Percentiles rank a stretch among this genome's conserved stretches.
These are phyloP conservation scores for Hybos culiciformis DNA, from an alignment of 2,888 invertebrate species.

Conservation along the genomic window DNA sequence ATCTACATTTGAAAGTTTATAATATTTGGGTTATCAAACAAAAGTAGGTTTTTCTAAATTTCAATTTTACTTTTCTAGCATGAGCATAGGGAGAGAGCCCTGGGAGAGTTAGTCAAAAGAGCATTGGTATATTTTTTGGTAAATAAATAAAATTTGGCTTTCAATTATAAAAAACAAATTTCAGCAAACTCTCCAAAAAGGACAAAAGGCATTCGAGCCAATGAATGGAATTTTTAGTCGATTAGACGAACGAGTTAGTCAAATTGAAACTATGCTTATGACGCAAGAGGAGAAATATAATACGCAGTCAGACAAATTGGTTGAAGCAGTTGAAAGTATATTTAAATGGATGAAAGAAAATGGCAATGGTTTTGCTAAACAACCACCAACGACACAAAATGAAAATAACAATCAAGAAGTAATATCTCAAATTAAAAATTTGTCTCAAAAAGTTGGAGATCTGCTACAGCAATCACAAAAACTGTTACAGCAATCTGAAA, in stretches of 20 bases:
- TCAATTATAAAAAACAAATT: too few species aligned
- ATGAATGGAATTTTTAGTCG: slow-evolving; percentile 53
- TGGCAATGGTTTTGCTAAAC: slow-evolving; percentile 30
- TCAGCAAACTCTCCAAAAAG: slow-evolving; percentile 54
- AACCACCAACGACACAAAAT: slow-evolving; percentile 11
- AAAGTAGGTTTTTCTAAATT: too few species aligned
- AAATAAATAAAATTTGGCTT: too few species aligned
- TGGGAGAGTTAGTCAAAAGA: slow-evolving; percentile 68
- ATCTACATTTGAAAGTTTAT: too few species aligned
- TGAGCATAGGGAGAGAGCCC: slow-evolving; percentile 62
- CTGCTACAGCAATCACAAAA: slow-evolving; percentile 22
- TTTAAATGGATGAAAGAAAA: slow-evolving; percentile 34
- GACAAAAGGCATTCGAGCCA: slow-evolving; percentile 53
- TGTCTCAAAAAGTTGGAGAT: slow-evolving; percentile 22
- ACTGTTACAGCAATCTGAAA: slow-evolving; percentile 24
- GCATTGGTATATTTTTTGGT: too few species aligned
- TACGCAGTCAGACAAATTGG: slow-evolving; percentile 28
- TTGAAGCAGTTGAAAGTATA: slow-evolving; percentile 29
- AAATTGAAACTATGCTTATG: slow-evolving; percentile 61
- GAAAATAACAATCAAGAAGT: slow-evolving; percentile 26
- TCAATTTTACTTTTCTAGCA: too few species aligned
- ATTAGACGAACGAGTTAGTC: slow-evolving; percentile 60
- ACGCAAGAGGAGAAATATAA: slow-evolving; percentile 39
- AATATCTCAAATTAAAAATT: slow-evolving; percentile 22
- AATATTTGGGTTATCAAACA: too few species aligned